Evolutionary conservation across 1,140 invertebrate genomes (phyloP).

Genomic region (Sarcophaga bullata): DNA sequence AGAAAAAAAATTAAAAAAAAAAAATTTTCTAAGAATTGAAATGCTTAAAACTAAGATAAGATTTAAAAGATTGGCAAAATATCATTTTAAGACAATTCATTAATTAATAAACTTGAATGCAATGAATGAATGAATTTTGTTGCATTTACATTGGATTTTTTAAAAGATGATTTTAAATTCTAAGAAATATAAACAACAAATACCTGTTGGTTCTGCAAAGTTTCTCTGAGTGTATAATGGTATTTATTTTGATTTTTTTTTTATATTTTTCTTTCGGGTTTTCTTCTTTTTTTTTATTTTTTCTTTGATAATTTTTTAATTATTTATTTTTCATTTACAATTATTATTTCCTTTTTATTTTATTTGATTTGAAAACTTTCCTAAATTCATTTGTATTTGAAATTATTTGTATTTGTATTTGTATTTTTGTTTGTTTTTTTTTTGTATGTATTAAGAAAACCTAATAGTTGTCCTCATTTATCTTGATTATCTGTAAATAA

Average conservation of each 20-base stretch:
- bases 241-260: constrained; percentile 36
- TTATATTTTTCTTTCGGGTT: constrained; percentile 42
- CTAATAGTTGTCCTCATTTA: constrained; percentile 35
- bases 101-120: background rate
- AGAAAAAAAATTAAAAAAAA: background rate
- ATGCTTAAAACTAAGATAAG: background rate
- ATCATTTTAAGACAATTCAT: background rate
- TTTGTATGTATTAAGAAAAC: constrained; percentile 12
- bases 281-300: constrained; percentile 46
- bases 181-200: background rate
- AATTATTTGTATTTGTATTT: constrained; percentile 31
- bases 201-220: constrained; percentile 63
- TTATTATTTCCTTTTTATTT: constrained; percentile 25
- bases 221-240: constrained; percentile 55
- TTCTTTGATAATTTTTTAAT: background rate
- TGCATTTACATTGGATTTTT: too few relatives aligned
- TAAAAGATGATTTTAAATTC: background rate
- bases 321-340: background rate
- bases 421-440: constrained; percentile 1
- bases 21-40: background rate
- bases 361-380: background rate
- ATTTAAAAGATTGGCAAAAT: background rate
- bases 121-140: background rate
- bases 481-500: constrained; percentile 35
- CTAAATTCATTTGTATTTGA: constrained; percentile 25